Conservation (phyloP, 2,113 vertebrate species). For the Saimiri boliviensis region DNA sequence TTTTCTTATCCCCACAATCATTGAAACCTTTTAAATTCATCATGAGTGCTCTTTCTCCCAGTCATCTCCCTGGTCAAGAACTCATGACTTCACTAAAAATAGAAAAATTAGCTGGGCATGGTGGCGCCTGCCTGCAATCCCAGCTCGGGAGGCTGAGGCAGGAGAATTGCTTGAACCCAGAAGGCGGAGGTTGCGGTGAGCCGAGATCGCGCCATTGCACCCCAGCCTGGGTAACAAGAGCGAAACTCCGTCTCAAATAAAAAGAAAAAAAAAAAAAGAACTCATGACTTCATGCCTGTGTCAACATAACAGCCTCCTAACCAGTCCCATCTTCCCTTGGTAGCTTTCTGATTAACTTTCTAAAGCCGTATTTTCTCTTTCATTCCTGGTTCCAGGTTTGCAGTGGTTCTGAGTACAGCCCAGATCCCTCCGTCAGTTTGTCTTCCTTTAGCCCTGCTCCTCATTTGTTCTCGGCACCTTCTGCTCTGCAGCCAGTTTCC, state of each 20-base stretch:
- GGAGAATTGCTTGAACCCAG: too few species aligned
- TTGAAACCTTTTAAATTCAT: neutral
- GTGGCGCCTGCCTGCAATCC: too few species aligned
- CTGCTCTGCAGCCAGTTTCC: neutral
- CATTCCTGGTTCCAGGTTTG: neutral
- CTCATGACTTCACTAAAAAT: neutral
- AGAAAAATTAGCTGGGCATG: too few species aligned
- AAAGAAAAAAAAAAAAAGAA: too few species aligned
- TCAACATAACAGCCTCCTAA: neutral
- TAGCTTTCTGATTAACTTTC: neutral
- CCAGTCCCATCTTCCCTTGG: neutral
- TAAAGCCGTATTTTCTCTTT: neutral
- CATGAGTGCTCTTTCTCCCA: neutral
- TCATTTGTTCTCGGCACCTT: neutral
- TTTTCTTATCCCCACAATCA: neutral
- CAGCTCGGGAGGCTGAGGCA: too few species aligned
- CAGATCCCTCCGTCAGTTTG: too few species aligned
- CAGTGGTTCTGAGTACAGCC: neutral
- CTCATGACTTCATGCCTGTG: neutral
- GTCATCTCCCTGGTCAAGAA: neutral
- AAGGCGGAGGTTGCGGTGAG: too few species aligned
- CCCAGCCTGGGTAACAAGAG: too few species aligned
- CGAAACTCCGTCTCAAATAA: too few species aligned
- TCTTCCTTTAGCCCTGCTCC: neutral
- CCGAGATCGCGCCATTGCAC: too few species aligned